phyloP scores from a whole-genome alignment of 1,140 invertebrate genomes.

The Orius laevigatus region DNA sequence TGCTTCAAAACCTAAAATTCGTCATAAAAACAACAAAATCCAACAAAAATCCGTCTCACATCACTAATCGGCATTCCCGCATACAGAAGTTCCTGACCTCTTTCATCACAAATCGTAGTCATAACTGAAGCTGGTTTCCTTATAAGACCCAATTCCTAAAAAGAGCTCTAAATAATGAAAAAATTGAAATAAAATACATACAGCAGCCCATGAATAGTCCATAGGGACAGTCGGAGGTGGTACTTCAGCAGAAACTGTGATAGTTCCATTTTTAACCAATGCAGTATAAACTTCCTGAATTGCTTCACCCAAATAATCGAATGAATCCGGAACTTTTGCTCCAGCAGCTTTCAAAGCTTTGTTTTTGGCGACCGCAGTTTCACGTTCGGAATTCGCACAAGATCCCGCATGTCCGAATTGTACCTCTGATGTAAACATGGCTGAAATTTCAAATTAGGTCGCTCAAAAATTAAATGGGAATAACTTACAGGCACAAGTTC shows the following conservation, averaged over 20 bases:
- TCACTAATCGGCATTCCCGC: slow-evolving; percentile 97
- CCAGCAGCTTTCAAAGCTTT: slow-evolving; percentile 63
- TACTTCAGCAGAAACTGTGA: slow-evolving; percentile 76
- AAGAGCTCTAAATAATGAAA: slow-evolving; percentile 9
- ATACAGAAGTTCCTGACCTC: slow-evolving; percentile 94
- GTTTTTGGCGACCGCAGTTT: slow-evolving; percentile 92
- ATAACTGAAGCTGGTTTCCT: slow-evolving; percentile 98
- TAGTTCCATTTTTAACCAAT: slow-evolving; percentile 63
- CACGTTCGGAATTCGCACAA: slow-evolving; percentile 86
- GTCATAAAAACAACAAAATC: not conserved
- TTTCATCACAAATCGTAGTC: slow-evolving; percentile 97
- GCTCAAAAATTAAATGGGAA: not conserved
- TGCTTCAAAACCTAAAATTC: slow-evolving; percentile 44
- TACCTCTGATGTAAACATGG: slow-evolving; percentile 93
- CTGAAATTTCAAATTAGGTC: slow-evolving; percentile 23
- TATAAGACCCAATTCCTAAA: slow-evolving; percentile 87
- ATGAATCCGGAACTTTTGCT: slow-evolving; percentile 79
- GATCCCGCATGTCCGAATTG: slow-evolving; percentile 99
- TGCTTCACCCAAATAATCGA: slow-evolving; percentile 75
- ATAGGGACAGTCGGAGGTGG: slow-evolving; percentile 98
- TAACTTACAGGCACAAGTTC: slow-evolving; percentile 55
- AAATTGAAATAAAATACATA: slow-evolving; percentile 24
- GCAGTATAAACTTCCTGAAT: slow-evolving; percentile 63
- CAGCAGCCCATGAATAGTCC: slow-evolving; percentile 97
- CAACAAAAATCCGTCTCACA: slow-evolving; percentile 34